Conservation (phyloP, 1,140 invertebrate genomes). For the Stegodyphus dumicola region DNA sequence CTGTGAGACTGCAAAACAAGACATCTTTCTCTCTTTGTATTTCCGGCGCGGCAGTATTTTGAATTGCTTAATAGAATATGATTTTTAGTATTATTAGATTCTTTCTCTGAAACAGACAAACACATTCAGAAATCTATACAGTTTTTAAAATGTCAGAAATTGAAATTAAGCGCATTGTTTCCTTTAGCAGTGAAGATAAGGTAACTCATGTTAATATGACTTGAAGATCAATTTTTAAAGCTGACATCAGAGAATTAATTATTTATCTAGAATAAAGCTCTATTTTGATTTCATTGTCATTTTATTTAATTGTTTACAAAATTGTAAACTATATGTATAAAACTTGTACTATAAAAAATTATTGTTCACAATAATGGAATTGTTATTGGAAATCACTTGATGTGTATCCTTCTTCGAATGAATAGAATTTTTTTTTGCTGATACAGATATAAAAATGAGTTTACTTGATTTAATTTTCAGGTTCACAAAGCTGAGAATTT, state of each 20-base stretch:
- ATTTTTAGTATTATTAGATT: no score
- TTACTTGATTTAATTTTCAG: slow-evolving; percentile 69
- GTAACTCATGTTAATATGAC: slow-evolving; percentile 59
- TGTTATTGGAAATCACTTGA: neutral
- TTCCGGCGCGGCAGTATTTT: no score
- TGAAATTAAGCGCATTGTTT: slow-evolving; percentile 65
- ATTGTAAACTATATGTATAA: neutral
- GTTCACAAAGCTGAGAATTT: slow-evolving; percentile 80
- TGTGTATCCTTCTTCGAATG: neutral
- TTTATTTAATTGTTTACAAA: neutral
- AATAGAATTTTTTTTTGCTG: neutral
- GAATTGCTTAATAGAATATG: no score
- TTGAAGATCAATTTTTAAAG: neutral
- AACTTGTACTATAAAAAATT: neutral
- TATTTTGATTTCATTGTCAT: no score
- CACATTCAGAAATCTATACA: no score
- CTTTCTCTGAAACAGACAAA: no score
- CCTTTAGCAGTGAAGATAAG: slow-evolving; percentile 68
- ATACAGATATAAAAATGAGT: neutral
- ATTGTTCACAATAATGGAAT: neutral
- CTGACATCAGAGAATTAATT: no score
- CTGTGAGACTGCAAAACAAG: no score
- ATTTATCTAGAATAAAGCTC: no score
- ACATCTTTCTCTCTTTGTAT: no score
- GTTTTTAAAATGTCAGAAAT: slow-evolving; percentile 65